A percentile compares a stretch with the other conserved stretches of the same genome.
Conservation (phyloP, 2,113 vertebrate species). For the Pteropus alecto region DNA sequence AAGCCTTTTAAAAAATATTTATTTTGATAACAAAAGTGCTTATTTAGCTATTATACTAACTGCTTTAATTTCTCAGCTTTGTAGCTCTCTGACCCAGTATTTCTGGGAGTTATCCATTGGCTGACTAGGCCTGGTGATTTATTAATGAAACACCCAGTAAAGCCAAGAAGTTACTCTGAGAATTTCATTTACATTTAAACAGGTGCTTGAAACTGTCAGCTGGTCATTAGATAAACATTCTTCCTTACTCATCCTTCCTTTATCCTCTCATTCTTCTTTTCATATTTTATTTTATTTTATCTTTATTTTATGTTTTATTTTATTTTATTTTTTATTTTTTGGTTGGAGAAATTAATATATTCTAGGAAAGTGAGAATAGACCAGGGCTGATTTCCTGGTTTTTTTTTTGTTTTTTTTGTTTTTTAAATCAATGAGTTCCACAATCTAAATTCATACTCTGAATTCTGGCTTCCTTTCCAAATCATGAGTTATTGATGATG, state of each 20-base stretch:
- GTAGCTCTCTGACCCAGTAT: not conserved
- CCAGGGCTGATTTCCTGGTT: not conserved
- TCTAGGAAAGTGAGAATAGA: not conserved
- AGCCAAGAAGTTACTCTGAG: not conserved
- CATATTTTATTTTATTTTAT: not conserved
- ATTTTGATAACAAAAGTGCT: not conserved
- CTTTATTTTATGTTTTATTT: not conserved
- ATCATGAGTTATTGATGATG: not conserved
- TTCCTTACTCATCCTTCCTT: not conserved
- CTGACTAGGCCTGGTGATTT: not conserved
- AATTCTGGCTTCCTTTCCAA: not conserved
- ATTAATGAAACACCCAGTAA: conserved; percentile 2
- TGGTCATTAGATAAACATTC: not conserved
- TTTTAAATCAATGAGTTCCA: not conserved
- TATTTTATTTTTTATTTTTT: not conserved
- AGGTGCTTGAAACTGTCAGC: not conserved
- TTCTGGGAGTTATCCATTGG: not conserved
- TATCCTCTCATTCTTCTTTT: not conserved
- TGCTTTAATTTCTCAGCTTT: not conserved
- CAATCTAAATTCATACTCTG: not conserved
- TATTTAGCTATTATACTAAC: not conserved
- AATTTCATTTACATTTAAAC: not conserved
- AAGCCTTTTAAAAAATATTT: not conserved
- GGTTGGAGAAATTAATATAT: not conserved
- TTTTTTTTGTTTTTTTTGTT: no score